These are phyloP conservation scores for Colletes gigas DNA, from an alignment of 1,140 invertebrate species.

Conservation along the genomic window DNA sequence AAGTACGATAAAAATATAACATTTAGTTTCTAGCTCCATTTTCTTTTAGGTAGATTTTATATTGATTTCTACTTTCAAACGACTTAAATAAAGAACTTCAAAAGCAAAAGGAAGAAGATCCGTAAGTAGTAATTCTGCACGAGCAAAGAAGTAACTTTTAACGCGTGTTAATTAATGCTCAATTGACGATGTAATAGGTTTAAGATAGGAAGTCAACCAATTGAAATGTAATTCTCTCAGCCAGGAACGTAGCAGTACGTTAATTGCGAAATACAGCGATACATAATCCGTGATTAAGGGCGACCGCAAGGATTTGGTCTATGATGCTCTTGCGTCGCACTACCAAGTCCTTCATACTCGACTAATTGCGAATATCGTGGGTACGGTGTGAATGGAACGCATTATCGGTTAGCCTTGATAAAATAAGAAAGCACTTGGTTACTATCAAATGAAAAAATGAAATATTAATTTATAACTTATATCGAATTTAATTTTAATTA, in stretches of 20 bases:
- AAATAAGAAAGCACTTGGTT: no score
- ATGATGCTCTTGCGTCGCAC: not conserved
- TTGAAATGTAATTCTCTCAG: not conserved
- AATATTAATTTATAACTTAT: conserved; percentile 39
- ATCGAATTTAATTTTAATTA: no score
- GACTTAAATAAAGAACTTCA: no score
- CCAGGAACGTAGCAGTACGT: not conserved
- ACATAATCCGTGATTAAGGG: conserved; percentile 22
- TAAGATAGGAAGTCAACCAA: not conserved
- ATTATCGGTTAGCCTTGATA: no score
- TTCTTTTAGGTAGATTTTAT: no score
- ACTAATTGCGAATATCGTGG: not conserved
- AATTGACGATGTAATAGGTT: not conserved
- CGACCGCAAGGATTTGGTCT: not conserved
- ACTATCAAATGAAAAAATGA: not conserved
- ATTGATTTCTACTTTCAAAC: no score
- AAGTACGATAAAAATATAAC: no score
- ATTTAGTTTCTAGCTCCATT: no score
- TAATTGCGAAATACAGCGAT: conserved; percentile 13
- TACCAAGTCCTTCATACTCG: not conserved
- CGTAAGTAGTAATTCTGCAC: no score
- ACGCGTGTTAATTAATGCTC: not conserved
- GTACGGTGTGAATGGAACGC: not conserved
- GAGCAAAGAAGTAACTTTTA: no score
- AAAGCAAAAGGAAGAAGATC: no score